Evolutionary conservation across 1,140 invertebrate species (phyloP).

Genomic region (Aphidius gifuensis): DNA sequence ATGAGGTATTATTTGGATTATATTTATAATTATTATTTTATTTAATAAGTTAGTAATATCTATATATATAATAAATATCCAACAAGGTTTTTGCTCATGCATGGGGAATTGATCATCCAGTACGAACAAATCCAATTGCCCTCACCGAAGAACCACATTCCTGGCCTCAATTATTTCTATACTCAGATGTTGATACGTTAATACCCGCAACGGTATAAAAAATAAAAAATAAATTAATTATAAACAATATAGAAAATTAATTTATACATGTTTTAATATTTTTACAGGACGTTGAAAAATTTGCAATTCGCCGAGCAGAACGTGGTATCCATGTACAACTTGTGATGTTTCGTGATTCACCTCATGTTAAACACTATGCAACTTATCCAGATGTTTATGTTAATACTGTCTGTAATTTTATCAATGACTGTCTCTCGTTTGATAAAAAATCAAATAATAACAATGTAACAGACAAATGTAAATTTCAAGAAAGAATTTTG

Average conservation of each 20-base stretch:
- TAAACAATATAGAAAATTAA: neutral
- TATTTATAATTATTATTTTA: neutral
- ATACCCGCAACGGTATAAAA: conserved; percentile 55
- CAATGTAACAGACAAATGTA: conserved; percentile 9
- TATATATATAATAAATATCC: too few relatives aligned
- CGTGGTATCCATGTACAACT: conserved; percentile 61
- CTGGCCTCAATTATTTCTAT: conserved; percentile 73
- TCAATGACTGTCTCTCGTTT: conserved; percentile 58
- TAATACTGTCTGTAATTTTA: conserved; percentile 60
- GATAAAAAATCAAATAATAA: conserved; percentile 9
- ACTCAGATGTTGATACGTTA: conserved; percentile 68
- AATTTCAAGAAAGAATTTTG: conserved; percentile 22
- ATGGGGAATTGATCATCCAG: conserved; percentile 32
- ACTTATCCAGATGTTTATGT: conserved; percentile 63
- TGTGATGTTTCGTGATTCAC: conserved; percentile 65
- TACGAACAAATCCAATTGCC: conserved; percentile 40
- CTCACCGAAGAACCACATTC: conserved; percentile 52
- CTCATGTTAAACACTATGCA: conserved; percentile 68
- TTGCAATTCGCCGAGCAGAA: conserved; percentile 58
- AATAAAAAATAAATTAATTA: neutral
- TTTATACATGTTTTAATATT: conserved; percentile 6
- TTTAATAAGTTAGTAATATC: neutral
- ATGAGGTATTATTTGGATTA: conserved; percentile 49
- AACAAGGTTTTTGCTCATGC: conserved; percentile 32
- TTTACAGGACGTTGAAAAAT: conserved; percentile 61